Base-by-base conservation (phyloP, 2,888 invertebrate species). In the Odontothrips loti region DNA sequence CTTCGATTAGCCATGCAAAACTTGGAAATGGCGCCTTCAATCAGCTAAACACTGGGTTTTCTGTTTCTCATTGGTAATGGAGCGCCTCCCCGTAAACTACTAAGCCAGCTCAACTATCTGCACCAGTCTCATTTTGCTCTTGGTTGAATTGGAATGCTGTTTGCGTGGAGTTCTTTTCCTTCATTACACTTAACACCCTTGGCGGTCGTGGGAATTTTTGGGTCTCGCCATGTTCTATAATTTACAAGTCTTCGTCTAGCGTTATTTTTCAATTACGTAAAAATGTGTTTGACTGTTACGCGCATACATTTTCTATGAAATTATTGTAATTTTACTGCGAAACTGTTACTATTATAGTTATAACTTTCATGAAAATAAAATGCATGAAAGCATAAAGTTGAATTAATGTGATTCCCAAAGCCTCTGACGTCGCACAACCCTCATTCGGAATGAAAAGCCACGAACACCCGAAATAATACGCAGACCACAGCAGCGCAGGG, bases 321-420 rank as follows among this genome's bases (percentile, higher is more conserved):
- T 75, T 75, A 75, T 75, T 75, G 68, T 75, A 75, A 75, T 75
- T 75, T 27, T 75, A 75, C 68, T 75, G 68, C 58, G 68, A 75
- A 75, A 75, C 68, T 75, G 68, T 75, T 75, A 75, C 68, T 75
- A 75, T 75, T 75, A 75, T 75, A 75, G 68, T 75, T 75, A 58
- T 58, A 27, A 75, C 68, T 75, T 75, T 75, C 68, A 75, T 75
- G 68, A 75, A 75, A 75, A 75, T 75, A 75, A 75, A 75, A 75
- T 12, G 9, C 68, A 75, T 75, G 68, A 75, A 75, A 75, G 68
- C 20, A 58, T 58, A 6, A 11, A 6, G 6, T 17, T 15, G 1
- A 20, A 20, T 58, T 58, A 15, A 58, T 58, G 12, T 12, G 58
- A 17, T 20, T 15, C 10, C 58, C 58, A 15, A 51, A 12, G 20